Evolutionary conservation across 2,113 vertebrate species (phyloP).

Genomic region (Oostethus manadensis): DNA sequence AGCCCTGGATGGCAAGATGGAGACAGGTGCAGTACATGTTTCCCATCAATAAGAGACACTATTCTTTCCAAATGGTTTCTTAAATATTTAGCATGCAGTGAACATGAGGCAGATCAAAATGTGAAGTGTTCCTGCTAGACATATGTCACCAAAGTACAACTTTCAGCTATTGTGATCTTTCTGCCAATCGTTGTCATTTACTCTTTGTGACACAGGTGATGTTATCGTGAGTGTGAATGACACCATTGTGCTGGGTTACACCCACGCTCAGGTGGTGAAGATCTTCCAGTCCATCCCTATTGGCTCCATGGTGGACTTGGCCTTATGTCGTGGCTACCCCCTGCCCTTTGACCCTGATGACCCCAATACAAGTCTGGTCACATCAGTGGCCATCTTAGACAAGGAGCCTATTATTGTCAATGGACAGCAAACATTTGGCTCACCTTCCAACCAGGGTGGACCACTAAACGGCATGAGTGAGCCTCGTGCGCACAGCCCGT

Average conservation of each 20-base stretch:
- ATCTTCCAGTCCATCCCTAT: constrained; percentile 99
- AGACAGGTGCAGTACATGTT: constrained; percentile 82
- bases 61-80: constrained; percentile 24
- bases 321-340: constrained; percentile 95
- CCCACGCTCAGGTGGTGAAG: constrained; percentile 97
- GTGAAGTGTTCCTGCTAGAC: background rate
- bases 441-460: constrained; percentile 61
- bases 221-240: constrained; percentile 98
- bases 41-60: constrained; percentile 43
- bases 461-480: constrained; percentile 79
- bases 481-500: constrained; percentile 81
- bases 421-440: constrained; percentile 89
- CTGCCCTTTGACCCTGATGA: constrained; percentile 97
- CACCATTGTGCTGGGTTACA: constrained; percentile 94
- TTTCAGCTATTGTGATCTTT: background rate
- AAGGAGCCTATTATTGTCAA: constrained; percentile 98
- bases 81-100: background rate
- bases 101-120: background rate
- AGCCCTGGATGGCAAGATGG: constrained; percentile 95
- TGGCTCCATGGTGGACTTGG: constrained; percentile 93
- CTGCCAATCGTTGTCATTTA: constrained; percentile 1
- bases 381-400: constrained; percentile 94
- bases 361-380: constrained; percentile 96
- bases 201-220: constrained; percentile 73
- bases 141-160: background rate